Evolutionary conservation across 2,797 vertebrate genomes (phyloP).

Genomic region (Danio aesculapii): DNA sequence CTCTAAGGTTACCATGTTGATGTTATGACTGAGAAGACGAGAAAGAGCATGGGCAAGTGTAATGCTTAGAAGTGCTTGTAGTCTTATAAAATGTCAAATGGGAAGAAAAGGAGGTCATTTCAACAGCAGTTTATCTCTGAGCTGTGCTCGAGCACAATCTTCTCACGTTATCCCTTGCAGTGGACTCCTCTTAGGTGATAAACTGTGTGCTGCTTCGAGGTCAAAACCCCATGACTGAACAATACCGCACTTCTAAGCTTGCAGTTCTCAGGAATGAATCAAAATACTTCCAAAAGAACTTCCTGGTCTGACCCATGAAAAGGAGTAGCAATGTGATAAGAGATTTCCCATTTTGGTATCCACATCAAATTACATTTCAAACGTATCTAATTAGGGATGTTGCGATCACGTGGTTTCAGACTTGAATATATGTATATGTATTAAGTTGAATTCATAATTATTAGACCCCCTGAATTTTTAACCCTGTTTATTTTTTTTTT

Average conservation of each 20-base stretch:
- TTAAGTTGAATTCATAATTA: too few species aligned
- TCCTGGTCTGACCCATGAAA: neutral
- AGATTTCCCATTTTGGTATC: too few species aligned
- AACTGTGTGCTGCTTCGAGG: slow-evolving; percentile 11
- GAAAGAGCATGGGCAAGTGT: neutral
- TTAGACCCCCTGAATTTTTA: too few species aligned
- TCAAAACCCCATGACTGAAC: neutral
- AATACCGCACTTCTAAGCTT: neutral
- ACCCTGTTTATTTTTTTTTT: too few species aligned
- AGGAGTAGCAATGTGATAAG: too few species aligned
- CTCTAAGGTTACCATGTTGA: neutral
- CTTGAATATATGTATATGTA: too few species aligned
- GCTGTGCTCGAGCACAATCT: neutral
- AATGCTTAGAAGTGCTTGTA: neutral
- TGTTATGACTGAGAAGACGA: neutral
- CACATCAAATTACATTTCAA: too few species aligned
- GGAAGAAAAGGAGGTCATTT: neutral
- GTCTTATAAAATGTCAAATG: slow-evolving; percentile 1
- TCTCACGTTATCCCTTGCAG: neutral
- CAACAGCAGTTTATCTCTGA: neutral
- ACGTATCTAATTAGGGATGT: too few species aligned
- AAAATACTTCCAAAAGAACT: neutral
- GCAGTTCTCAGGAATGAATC: neutral
- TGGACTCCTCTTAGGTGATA: slow-evolving; percentile 4
- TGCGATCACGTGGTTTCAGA: too few species aligned